Percentiles rank a stretch among this genome's conserved stretches.
These are phyloP conservation scores for Eremobia ochroleuca DNA, from an alignment of 2,888 invertebrate genomes.

Conservation along the genomic window DNA sequence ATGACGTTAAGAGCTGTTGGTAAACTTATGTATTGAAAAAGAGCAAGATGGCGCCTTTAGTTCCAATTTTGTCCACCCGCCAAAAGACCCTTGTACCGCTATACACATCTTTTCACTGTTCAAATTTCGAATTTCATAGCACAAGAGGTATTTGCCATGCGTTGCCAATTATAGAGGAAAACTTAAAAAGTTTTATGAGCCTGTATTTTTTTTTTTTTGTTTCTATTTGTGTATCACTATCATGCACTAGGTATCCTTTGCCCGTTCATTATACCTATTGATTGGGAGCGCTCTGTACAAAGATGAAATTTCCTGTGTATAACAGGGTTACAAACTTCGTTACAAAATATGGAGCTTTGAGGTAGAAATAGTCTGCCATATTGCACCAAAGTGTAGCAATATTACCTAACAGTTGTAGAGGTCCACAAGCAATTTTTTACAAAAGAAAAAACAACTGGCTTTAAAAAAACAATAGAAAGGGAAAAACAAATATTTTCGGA, in stretches of 20 bases:
- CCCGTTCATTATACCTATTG: not conserved
- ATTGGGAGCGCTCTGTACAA: not conserved
- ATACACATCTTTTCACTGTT: not conserved
- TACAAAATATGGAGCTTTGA: not conserved
- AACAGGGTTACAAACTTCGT: conserved; percentile 5
- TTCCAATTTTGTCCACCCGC: not conserved
- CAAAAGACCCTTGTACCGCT: not conserved
- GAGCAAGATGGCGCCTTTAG: not conserved
- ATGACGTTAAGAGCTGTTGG: not conserved
- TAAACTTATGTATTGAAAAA: not conserved
- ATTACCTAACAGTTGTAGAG: not conserved
- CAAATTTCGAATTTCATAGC: not conserved
- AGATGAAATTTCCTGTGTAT: not conserved
- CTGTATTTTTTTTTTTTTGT: not conserved
- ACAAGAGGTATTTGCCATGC: not conserved
- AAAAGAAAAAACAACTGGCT: too few species aligned
- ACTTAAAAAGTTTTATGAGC: not conserved
- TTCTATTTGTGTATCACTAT: not conserved
- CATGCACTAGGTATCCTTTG: not conserved
- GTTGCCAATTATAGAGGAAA: not conserved
- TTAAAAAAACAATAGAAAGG: too few species aligned
- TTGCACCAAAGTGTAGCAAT: not conserved
- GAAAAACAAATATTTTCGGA: too few species aligned
- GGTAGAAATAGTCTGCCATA: not conserved
- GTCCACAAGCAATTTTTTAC: too few species aligned